Evolutionary conservation across 30 jellyfish, hydroid and myxozoan genomes (phyloP).

Genomic region (Pelagia noctiluca): DNA sequence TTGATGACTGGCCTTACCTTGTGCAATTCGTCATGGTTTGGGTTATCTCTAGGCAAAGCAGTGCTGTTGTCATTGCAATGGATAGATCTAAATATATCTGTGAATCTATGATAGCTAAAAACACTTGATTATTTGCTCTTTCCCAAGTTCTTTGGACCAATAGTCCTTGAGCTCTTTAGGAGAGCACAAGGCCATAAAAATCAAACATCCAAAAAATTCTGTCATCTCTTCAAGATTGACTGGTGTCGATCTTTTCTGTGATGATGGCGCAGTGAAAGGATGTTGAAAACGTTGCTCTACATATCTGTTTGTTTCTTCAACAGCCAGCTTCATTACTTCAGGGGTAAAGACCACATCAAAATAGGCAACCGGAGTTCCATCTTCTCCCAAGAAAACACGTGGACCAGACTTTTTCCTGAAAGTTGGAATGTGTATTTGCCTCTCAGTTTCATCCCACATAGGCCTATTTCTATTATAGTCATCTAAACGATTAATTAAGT

Average conservation of each 20-base stretch:
- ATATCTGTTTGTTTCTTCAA: conserved; percentile 19
- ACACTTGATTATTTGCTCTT: neutral
- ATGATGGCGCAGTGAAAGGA: conserved; percentile 31
- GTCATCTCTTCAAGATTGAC: conserved; percentile 10
- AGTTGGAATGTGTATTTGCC: conserved; percentile 2
- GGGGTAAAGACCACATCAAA: conserved; percentile 16
- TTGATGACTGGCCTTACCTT: conserved; percentile 36
- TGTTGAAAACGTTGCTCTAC: conserved; percentile 10
- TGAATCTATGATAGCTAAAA: conserved; percentile 31
- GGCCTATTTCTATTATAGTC: conserved; percentile 5
- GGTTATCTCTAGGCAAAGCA: conserved; percentile 20
- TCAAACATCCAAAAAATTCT: conserved; percentile 31
- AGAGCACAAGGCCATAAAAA: conserved; percentile 19
- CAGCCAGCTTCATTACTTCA: conserved; percentile 7
- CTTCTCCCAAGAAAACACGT: conserved; percentile 12
- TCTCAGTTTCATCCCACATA: conserved; percentile 10
- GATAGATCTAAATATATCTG: conserved; percentile 14
- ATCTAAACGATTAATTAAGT: conserved; percentile 19
- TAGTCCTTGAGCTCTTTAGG: conserved; percentile 3
- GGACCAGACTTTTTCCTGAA: conserved; percentile 42
- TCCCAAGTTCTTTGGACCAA: conserved; percentile 33
- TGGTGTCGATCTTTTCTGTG: conserved; percentile 29
- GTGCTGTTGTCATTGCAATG: conserved; percentile 42
- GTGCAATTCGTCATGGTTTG: conserved; percentile 29
- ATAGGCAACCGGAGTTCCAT: conserved; percentile 19